These are phyloP conservation scores for Leucoraja erinaceus DNA, from an alignment of 2,113 vertebrate species.

Conservation along the genomic window DNA sequence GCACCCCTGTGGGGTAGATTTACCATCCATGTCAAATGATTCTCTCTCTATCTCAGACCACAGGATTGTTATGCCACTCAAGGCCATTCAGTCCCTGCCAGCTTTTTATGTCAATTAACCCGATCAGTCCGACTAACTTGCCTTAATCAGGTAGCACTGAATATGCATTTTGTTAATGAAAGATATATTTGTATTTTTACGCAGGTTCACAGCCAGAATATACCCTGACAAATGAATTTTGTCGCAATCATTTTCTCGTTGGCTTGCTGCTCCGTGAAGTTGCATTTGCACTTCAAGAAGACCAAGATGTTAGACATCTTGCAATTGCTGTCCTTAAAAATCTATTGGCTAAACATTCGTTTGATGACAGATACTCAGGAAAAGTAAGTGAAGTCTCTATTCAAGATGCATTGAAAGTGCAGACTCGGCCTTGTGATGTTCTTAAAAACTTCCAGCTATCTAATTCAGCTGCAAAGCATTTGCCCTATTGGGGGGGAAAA, in stretches of 20 bases:
- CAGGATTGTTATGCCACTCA: too few species aligned
- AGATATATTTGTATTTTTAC: conserved; percentile 38
- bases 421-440: not conserved
- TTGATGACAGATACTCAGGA: conserved; percentile 81
- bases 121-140: too few species aligned
- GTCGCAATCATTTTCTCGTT: conserved; percentile 91
- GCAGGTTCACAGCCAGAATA: conserved; percentile 81
- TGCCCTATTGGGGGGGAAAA: too few species aligned
- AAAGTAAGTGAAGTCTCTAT: conserved; percentile 58
- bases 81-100: too few species aligned
- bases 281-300: conserved; percentile 89
- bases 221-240: conserved; percentile 91
- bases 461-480: too few species aligned
- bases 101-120: too few species aligned
- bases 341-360: conserved; percentile 92
- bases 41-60: not conserved
- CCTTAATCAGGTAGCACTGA: too few species aligned
- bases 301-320: conserved; percentile 87
- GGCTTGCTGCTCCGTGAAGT: conserved; percentile 86
- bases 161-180: not conserved
- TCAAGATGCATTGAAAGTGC: not conserved
- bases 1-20: not conserved
- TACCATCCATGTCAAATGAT: not conserved
- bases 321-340: conserved; percentile 88
- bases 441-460: not conserved